A percentile compares a stretch with the other conserved stretches of the same genome.
These are phyloP conservation scores for Deilephila elpenor DNA, from an alignment of 2,888 invertebrate genomes.

Conservation along the genomic window DNA sequence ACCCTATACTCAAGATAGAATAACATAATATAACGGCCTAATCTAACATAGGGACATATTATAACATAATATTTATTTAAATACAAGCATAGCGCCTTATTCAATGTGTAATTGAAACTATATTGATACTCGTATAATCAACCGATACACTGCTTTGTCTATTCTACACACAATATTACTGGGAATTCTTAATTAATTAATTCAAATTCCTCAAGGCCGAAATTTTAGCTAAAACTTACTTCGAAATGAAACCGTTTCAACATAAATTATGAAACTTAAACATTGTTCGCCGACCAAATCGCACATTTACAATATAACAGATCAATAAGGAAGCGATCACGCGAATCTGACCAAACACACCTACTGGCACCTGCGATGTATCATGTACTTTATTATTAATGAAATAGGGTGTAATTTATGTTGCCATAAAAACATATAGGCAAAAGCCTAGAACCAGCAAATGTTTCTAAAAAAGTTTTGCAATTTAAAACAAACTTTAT, in stretches of 20 bases:
- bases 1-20: too few relatives aligned
- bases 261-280: not conserved
- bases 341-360: slow-evolving; percentile 2
- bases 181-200: not conserved
- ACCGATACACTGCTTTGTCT: too few relatives aligned
- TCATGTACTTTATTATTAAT: slow-evolving; percentile 6
- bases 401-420: slow-evolving; percentile 14
- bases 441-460: slow-evolving; percentile 8
- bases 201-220: not conserved
- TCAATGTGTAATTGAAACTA: too few relatives aligned
- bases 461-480: not conserved
- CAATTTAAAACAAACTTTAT: not conserved
- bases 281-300: not conserved
- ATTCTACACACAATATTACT: not conserved
- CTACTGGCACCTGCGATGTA: slow-evolving; percentile 1
- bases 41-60: too few relatives aligned
- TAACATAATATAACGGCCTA: too few relatives aligned
- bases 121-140: too few relatives aligned
- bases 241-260: not conserved
- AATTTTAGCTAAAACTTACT: not conserved
- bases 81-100: too few relatives aligned
- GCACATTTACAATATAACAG: slow-evolving; percentile 20
- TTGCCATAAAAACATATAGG: slow-evolving; percentile 13
- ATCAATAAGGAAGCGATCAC: slow-evolving; percentile 24
- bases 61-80: too few relatives aligned